Conservation (phyloP, 1,140 invertebrate species). For the Bombus superbus region DNA sequence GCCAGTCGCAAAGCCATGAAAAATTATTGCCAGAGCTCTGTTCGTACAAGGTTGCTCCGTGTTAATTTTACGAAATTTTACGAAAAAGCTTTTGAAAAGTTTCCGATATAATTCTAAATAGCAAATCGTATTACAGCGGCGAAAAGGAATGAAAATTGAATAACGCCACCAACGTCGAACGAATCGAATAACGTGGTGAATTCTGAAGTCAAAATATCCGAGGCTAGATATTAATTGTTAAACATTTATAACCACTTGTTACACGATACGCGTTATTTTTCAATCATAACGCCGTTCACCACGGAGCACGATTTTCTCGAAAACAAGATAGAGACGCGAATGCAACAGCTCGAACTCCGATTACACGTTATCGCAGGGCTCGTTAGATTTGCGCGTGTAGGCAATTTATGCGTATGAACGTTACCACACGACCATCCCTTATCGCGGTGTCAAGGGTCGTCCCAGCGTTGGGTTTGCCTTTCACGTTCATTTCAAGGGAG, state of each 20-base stretch:
- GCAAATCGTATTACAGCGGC: not conserved
- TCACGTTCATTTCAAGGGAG: constrained; percentile 24
- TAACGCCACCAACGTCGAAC: not conserved
- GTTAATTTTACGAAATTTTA: too few species aligned
- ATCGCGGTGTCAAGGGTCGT: constrained; percentile 51
- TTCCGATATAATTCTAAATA: not conserved
- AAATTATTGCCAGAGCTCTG: too few species aligned
- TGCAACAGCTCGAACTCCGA: constrained; percentile 25
- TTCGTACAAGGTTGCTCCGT: too few species aligned
- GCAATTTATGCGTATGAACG: constrained; percentile 45
- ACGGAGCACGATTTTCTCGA: not conserved
- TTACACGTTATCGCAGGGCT: constrained; percentile 36
- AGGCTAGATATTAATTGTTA: not conserved
- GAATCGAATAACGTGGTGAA: not conserved
- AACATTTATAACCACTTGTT: not conserved
- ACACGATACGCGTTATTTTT: not conserved
- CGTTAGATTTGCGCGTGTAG: constrained; percentile 48
- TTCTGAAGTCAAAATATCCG: not conserved
- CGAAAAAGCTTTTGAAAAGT: not conserved
- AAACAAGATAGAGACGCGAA: constrained; percentile 25
- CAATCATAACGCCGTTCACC: not conserved
- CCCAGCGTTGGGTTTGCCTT: constrained; percentile 17
- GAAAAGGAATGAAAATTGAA: not conserved
- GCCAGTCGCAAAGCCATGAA: too few species aligned
- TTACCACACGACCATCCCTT: constrained; percentile 47